phyloP scores from a whole-genome alignment of 1,140 invertebrate species.

The Papilio helenus region DNA sequence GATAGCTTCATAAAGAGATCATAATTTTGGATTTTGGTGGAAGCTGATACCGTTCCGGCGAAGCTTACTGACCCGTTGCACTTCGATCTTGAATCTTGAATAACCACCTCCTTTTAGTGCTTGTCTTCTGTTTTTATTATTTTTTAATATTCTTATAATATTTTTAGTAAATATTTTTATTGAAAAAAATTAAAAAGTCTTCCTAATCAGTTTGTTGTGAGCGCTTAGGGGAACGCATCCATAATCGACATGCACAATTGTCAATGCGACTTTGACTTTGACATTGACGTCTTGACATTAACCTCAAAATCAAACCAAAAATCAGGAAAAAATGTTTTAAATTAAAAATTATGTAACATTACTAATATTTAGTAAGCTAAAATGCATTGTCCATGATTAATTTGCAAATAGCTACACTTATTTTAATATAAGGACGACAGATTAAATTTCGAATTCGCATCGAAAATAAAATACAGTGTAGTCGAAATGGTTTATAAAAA shows the following conservation, averaged over 20 bases:
- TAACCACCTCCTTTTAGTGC: neutral
- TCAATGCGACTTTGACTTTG: neutral
- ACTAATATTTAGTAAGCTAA: neutral
- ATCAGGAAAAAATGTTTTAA: neutral
- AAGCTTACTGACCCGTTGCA: neutral
- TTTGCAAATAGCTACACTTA: neutral
- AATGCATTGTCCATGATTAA: neutral
- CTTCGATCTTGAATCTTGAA: neutral
- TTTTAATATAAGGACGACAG: neutral
- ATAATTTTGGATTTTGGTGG: neutral
- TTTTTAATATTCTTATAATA: neutral
- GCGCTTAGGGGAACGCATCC: no score
- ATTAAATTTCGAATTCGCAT: conserved; percentile 31
- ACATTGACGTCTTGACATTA: neutral
- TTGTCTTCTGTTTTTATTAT: neutral
- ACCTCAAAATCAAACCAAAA: neutral
- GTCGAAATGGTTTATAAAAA: conserved; percentile 57
- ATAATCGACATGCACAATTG: neutral
- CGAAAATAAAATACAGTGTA: neutral
- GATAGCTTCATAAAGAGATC: neutral
- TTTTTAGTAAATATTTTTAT: neutral
- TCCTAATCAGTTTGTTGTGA: neutral
- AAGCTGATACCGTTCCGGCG: neutral
- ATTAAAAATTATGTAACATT: neutral
- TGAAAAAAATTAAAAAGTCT: neutral